These are phyloP conservation scores for Sibirionetta formosa DNA, from an alignment of 2,797 vertebrate species.

Conservation along the genomic window DNA sequence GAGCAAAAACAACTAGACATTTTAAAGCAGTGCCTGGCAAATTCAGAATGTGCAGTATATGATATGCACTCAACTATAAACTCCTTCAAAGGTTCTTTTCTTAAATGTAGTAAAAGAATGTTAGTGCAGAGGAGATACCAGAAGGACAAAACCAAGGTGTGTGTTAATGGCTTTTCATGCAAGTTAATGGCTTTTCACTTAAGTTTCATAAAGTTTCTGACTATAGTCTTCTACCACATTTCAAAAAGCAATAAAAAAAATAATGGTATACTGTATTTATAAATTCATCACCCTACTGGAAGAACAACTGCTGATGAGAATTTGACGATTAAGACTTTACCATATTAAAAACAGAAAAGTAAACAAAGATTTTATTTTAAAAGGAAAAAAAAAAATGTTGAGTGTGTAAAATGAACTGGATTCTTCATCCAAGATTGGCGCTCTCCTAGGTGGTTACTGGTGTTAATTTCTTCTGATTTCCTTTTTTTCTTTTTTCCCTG, in stretches of 20 bases:
- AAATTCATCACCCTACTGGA: not conserved
- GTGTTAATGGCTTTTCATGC: too few species aligned
- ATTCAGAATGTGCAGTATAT: not conserved
- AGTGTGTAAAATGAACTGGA: not conserved
- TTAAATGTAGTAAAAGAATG: not conserved
- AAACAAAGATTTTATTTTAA: not conserved
- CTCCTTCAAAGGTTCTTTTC: not conserved
- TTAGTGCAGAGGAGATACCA: not conserved
- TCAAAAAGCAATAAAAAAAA: not conserved
- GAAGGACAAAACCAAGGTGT: not conserved
- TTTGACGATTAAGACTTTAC: not conserved
- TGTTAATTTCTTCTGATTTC: not conserved
- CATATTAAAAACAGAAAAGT: not conserved
- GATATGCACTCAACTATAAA: not conserved
- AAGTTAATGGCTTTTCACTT: not conserved
- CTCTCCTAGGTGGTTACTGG: not conserved
- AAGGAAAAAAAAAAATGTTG: not conserved
- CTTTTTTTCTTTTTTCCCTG: not conserved
- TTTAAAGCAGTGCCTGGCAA: not conserved
- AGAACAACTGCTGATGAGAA: not conserved
- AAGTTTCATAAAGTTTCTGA: not conserved
- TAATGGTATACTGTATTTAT: not conserved
- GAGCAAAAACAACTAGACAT: not conserved
- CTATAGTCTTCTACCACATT: not conserved
- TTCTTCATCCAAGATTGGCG: not conserved